Conservation (phyloP, 2,113 vertebrate species). For the Myrmecobius fasciatus region DNA sequence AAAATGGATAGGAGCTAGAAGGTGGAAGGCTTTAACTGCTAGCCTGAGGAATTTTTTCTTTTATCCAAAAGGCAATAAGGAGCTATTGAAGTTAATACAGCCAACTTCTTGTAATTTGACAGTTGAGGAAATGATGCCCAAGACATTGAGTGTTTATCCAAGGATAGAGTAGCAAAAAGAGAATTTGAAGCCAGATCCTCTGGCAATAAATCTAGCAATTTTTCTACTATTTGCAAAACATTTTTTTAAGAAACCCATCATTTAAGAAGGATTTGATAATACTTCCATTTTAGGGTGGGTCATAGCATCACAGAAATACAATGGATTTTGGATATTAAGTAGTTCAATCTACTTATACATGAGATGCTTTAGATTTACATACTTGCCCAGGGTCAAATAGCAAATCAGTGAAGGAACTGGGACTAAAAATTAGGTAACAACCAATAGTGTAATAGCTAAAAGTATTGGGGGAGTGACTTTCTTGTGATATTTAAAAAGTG, state of each 20-base stretch:
- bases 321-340: background rate
- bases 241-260: background rate
- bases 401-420: background rate
- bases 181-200: background rate
- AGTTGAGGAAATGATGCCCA: background rate
- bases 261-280: background rate
- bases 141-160: background rate
- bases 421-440: background rate
- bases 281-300: background rate
- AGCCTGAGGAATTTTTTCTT: background rate
- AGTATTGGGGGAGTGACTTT: background rate
- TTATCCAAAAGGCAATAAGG: background rate
- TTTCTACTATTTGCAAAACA: background rate
- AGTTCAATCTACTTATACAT: background rate
- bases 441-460: background rate
- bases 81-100: background rate
- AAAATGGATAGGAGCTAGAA: background rate
- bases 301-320: background rate
- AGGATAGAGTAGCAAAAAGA: background rate
- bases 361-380: background rate
- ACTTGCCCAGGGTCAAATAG: too few species aligned
- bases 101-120: background rate
- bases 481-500: too few species aligned
- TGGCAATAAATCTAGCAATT: background rate
- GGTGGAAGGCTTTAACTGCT: background rate